Conservation (phyloP, 2,888 invertebrate genomes). For the Drosophila anceps region DNA sequence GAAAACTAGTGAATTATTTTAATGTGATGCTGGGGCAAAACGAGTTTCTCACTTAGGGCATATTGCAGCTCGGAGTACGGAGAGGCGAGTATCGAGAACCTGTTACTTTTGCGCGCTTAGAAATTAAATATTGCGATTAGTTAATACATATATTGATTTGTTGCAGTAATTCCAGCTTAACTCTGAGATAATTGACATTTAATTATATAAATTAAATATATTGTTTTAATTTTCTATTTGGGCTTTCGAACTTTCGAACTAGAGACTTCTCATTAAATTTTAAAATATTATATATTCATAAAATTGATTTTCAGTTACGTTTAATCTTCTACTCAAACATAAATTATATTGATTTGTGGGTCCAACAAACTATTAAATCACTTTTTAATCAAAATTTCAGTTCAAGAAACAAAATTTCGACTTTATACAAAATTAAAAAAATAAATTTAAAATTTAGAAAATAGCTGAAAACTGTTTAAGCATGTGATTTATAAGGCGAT, state of each 20-base stretch:
- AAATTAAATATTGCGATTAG: slow-evolving; percentile 64
- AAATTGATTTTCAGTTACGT: background rate
- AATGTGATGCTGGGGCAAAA: slow-evolving; percentile 43
- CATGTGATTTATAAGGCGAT: slow-evolving; percentile 27
- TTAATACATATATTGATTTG: slow-evolving; percentile 45
- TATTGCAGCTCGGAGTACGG: slow-evolving; percentile 10
- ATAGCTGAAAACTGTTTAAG: slow-evolving; percentile 10
- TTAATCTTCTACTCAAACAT: background rate
- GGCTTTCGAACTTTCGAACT: background rate
- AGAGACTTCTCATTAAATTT: too few relatives aligned
- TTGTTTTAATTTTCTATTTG: too few relatives aligned
- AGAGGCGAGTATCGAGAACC: slow-evolving; percentile 47
- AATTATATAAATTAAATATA: background rate
- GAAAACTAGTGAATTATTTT: slow-evolving; percentile 62
- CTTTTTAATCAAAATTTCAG: background rate
- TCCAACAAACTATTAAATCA: background rate
- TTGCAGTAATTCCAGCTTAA: background rate
- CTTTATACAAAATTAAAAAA: background rate
- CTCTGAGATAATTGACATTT: slow-evolving; percentile 23
- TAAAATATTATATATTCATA: background rate
- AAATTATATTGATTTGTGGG: background rate
- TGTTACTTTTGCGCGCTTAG: slow-evolving; percentile 73
- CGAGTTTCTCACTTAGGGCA: slow-evolving; percentile 43
- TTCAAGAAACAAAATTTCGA: background rate
- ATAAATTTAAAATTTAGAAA: slow-evolving; percentile 2